Evolutionary conservation across 1,140 invertebrate genomes (phyloP).

Genomic region (Aphaenogaster floridana): DNA sequence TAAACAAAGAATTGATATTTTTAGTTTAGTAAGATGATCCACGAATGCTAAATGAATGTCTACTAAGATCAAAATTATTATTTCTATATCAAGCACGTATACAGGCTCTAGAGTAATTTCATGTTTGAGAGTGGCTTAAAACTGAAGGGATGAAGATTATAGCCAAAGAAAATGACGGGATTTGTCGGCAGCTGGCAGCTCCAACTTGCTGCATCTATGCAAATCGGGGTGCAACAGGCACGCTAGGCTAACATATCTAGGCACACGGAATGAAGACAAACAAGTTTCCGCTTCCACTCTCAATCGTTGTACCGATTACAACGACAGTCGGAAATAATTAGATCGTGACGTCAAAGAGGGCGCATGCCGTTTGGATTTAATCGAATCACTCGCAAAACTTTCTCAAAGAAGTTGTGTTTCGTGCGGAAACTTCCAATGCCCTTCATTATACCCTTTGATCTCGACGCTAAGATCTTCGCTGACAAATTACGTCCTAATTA

Average conservation of each 20-base stretch:
- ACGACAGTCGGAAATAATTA: conserved; percentile 84
- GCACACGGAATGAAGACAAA: conserved; percentile 29
- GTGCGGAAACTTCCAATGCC: conserved; percentile 73
- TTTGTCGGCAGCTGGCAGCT: neutral
- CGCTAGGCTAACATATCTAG: neutral
- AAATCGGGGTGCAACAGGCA: conserved; percentile 50
- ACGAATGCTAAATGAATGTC: neutral
- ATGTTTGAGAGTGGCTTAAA: neutral
- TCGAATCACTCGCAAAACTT: conserved; percentile 76
- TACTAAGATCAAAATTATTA: conserved; percentile 12
- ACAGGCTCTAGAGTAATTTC: neutral
- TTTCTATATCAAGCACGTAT: neutral
- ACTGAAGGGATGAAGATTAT: neutral
- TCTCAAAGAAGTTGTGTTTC: conserved; percentile 73
- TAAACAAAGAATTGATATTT: conserved; percentile 7
- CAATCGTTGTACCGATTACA: conserved; percentile 82
- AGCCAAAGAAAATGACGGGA: neutral
- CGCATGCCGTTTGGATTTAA: conserved; percentile 79
- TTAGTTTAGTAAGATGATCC: neutral
- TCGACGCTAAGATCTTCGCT: conserved; percentile 57
- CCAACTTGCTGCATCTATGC: conserved; percentile 39
- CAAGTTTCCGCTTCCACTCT: conserved; percentile 73
- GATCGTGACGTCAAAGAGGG: conserved; percentile 78
- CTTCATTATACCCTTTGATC: conserved; percentile 63
- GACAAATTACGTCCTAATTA: conserved; percentile 73